Percentiles rank a stretch among this genome's conserved stretches.
phyloP scores from a whole-genome alignment of 2,888 invertebrate genomes.

The Peribatodes rhomboidaria region DNA sequence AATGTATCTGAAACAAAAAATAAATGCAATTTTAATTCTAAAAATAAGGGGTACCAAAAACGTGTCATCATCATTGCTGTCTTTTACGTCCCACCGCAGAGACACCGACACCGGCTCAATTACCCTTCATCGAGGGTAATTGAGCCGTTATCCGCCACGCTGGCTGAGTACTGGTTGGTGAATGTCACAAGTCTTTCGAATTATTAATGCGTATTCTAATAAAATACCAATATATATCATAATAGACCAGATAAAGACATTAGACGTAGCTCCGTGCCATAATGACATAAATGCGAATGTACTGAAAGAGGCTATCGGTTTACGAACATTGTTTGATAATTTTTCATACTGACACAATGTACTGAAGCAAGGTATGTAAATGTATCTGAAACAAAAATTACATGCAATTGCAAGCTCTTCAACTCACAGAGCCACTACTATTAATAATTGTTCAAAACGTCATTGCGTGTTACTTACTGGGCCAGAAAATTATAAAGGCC shows the following conservation, averaged over 20 bases:
- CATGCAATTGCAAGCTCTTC: no score
- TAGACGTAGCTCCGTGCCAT: constrained; percentile 95
- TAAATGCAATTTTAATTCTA: no score
- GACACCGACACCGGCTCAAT: no score
- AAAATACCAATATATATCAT: constrained; percentile 93
- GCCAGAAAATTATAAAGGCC: constrained; percentile 96
- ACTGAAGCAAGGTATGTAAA: constrained; percentile 90
- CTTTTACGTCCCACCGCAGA: no score
- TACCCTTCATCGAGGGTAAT: no score
- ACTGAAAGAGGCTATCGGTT: constrained; percentile 89
- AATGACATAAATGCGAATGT: constrained; percentile 94
- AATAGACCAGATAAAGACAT: constrained; percentile 93
- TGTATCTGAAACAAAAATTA: constrained; percentile 88
- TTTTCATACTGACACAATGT: constrained; percentile 62
- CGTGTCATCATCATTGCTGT: neutral
- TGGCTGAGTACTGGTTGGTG: no score
- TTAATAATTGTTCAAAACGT: no score
- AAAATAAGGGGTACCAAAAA: neutral
- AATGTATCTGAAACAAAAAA: constrained; percentile 89
- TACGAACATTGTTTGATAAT: constrained; percentile 78
- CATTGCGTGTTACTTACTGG: constrained; percentile 86
- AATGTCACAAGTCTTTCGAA: no score
- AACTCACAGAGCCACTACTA: no score
- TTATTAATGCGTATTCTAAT: constrained; percentile 88
- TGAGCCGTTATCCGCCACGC: no score